Evolutionary conservation across 2,888 invertebrate genomes (phyloP).

Genomic region (Acanthosepion lycidas): DNA sequence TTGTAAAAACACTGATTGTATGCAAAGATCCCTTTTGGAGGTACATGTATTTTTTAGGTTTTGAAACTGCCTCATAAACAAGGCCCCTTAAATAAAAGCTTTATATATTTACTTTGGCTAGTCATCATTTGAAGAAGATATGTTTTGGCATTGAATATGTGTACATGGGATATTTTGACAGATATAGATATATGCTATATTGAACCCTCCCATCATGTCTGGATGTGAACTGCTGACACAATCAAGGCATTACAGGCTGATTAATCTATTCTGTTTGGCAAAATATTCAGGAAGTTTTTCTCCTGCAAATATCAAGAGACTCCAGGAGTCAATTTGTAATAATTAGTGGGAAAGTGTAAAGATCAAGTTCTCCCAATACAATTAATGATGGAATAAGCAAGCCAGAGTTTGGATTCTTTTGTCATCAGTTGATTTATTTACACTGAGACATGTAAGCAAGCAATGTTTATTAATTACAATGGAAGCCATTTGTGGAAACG

Average conservation of each 20-base stretch:
- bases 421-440: slow-evolving; percentile 12
- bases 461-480: not conserved
- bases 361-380: slow-evolving; percentile 10
- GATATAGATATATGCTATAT: not conserved
- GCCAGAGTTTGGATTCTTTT: not conserved
- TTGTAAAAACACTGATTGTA: too few relatives aligned
- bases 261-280: not conserved
- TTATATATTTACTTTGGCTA: too few relatives aligned
- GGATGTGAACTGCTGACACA: not conserved
- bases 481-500: slow-evolving; percentile 17
- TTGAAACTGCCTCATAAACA: too few relatives aligned
- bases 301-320: not conserved
- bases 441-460: not conserved
- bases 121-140: too few relatives aligned
- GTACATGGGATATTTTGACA: too few relatives aligned
- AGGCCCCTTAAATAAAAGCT: too few relatives aligned
- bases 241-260: not conserved
- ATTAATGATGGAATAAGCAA: not conserved
- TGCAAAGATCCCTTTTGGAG: too few relatives aligned
- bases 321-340: not conserved
- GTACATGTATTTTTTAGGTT: too few relatives aligned
- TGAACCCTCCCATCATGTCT: not conserved
- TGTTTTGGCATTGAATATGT: too few relatives aligned
- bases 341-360: not conserved
- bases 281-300: not conserved